Evolutionary conservation across 2,797 vertebrate species (phyloP).

Genomic region (Brachyalestes nurse): DNA sequence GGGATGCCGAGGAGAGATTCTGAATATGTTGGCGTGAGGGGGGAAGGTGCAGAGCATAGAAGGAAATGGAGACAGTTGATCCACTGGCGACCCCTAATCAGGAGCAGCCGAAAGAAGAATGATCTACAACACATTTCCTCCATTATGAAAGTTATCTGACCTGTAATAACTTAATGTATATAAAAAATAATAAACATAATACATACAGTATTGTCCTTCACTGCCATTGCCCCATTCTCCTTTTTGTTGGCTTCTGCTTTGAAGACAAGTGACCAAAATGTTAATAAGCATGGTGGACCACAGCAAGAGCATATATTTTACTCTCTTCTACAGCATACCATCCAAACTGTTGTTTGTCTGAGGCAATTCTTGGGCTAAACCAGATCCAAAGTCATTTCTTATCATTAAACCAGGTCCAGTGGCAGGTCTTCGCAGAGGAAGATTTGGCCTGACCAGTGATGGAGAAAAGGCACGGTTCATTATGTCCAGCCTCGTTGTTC

Average conservation of each 20-base stretch:
- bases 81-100: too few species aligned
- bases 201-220: too few species aligned
- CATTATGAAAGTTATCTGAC: too few species aligned
- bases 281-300: background rate
- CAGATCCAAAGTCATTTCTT: background rate
- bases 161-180: too few species aligned
- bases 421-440: conserved; percentile 73
- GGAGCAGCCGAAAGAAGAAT: too few species aligned
- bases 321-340: conserved; percentile 43
- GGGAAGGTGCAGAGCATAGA: too few species aligned
- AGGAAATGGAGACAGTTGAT: too few species aligned
- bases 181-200: too few species aligned
- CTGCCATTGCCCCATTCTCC: background rate
- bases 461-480: conserved; percentile 54
- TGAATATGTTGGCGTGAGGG: too few species aligned
- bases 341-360: background rate
- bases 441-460: conserved; percentile 61
- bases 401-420: conserved; percentile 50
- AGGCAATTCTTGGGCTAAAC: background rate
- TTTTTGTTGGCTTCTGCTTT: conserved; percentile 30
- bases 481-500: background rate
- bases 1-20: too few species aligned
- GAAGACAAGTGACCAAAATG: background rate
- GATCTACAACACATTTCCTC: too few species aligned
- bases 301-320: background rate